Percentiles rank a stretch among this genome's conserved stretches.
These are phyloP conservation scores for Leptodactylus fallax DNA, from an alignment of 2,797 vertebrate genomes.

Conservation along the genomic window DNA sequence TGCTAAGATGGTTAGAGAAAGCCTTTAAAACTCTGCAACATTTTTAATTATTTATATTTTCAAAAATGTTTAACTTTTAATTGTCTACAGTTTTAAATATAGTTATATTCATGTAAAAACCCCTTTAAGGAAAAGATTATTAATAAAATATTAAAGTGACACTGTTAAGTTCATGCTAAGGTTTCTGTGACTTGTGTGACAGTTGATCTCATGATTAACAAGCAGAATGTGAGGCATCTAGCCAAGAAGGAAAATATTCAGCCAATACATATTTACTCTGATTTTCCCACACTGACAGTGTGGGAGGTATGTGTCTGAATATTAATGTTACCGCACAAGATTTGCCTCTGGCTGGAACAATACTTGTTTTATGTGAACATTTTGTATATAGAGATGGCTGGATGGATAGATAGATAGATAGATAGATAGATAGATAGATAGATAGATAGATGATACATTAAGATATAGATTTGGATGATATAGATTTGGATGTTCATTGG, in stretches of 20 bases:
- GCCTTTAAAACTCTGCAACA: too few species aligned
- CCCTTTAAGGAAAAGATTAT: background rate
- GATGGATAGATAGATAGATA: background rate
- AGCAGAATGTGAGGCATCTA: constrained; percentile 28
- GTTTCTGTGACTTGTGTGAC: constrained; percentile 23
- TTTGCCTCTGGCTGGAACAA: background rate
- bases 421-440: too few species aligned
- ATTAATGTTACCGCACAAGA: constrained; percentile 24
- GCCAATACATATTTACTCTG: constrained; percentile 42
- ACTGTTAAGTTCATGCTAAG: background rate
- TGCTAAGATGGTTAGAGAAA: too few species aligned
- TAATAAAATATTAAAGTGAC: background rate
- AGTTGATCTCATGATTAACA: constrained; percentile 43
- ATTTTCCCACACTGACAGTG: constrained; percentile 49
- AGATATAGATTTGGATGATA: too few species aligned
- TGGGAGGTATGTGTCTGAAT: background rate
- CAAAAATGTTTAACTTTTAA: too few species aligned
- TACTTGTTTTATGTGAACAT: background rate
- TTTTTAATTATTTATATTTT: too few species aligned
- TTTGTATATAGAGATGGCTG: background rate
- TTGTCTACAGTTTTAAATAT: too few species aligned
- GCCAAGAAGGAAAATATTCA: constrained; percentile 34
- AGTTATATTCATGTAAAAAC: too few species aligned
- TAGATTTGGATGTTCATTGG: too few species aligned
- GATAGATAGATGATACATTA: too few species aligned